Conservation (phyloP, 1,140 invertebrate species). For the Mizuhopecten yessoensis region DNA sequence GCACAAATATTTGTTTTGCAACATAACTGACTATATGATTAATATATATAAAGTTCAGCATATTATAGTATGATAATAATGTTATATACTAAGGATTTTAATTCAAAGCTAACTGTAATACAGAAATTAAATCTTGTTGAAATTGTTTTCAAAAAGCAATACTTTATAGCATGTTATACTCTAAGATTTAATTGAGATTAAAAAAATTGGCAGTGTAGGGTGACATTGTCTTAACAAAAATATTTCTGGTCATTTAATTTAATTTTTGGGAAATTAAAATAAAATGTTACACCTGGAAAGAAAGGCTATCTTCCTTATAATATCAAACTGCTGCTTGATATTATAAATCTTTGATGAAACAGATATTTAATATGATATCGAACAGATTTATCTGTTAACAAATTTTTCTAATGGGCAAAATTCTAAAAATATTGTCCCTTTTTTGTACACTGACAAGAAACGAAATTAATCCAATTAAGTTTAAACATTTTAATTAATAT, state of each 20-base stretch:
- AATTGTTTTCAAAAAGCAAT: background rate
- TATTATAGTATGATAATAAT: background rate
- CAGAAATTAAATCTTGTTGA: background rate
- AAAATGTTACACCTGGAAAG: background rate
- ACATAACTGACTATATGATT: background rate
- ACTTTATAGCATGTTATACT: background rate
- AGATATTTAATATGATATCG: background rate
- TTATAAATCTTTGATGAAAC: background rate
- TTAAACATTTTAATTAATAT: too few species aligned
- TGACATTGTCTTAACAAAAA: background rate
- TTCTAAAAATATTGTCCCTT: too few species aligned
- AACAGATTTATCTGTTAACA: background rate
- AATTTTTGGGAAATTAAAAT: too few species aligned
- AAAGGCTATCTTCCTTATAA: background rate
- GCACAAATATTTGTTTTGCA: background rate
- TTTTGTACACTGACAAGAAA: too few species aligned
- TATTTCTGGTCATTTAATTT: too few species aligned
- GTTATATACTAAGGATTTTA: background rate
- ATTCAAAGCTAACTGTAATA: background rate
- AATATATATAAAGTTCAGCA: conserved; percentile 23
- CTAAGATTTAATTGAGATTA: background rate
- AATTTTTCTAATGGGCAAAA: too few species aligned
- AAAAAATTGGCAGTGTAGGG: background rate
- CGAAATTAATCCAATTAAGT: too few species aligned
- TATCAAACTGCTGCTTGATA: background rate